phyloP scores from a whole-genome alignment of 35 echinoderm and acorn worm genomes.

The Patiria miniata region DNA sequence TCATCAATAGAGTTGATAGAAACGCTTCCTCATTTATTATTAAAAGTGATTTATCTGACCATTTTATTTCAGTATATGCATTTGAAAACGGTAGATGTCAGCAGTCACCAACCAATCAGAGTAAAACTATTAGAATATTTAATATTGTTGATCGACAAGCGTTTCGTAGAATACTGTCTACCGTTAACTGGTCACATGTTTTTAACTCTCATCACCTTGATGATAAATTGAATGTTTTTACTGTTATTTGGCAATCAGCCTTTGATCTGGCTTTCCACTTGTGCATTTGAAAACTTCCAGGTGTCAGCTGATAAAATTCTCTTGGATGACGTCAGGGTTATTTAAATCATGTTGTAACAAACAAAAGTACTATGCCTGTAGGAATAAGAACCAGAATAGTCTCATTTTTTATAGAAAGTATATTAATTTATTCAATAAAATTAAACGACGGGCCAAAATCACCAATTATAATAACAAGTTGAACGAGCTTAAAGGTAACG shows the following conservation, averaged over 20 bases:
- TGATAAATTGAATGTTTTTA: background rate
- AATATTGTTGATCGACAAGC: background rate
- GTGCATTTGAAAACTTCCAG: background rate
- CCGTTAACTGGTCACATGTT: background rate
- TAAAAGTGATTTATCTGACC: background rate
- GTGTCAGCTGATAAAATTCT: background rate
- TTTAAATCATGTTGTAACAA: background rate
- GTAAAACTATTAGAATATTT: background rate
- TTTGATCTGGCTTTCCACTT: background rate
- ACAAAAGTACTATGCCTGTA: background rate
- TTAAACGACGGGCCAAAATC: background rate
- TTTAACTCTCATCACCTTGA: background rate
- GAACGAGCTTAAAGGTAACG: constrained; percentile 1
- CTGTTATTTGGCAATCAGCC: background rate
- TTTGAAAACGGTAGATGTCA: background rate
- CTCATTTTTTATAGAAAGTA: constrained; percentile 1
- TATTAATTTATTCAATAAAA: background rate
- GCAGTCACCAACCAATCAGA: background rate
- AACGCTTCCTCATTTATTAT: background rate
- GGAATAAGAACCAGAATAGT: background rate
- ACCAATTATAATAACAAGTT: background rate
- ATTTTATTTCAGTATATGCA: constrained; percentile 1
- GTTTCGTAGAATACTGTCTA: background rate
- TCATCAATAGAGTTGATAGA: background rate
- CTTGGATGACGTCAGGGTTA: background rate